Conservation (phyloP, 2,888 invertebrate genomes). For the Schizotus pectinicornis region DNA sequence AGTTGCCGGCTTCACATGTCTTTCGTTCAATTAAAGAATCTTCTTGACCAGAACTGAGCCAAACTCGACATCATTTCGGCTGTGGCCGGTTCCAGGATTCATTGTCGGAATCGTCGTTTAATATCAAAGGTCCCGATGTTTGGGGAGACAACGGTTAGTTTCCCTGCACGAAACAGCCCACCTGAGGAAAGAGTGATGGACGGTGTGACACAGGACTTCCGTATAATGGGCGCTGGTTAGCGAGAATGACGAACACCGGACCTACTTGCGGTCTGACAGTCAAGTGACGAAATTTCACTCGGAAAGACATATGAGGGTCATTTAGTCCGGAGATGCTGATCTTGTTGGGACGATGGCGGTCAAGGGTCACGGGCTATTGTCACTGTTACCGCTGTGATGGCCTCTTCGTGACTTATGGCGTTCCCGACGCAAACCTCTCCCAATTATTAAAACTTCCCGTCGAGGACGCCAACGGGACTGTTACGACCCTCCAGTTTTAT, state of each 20-base stretch:
- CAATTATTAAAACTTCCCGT: constrained; percentile 10
- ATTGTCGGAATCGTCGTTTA: neutral
- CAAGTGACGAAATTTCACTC: constrained; percentile 39
- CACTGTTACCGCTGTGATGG: constrained; percentile 32
- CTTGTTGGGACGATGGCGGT: constrained; percentile 31
- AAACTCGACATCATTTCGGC: too few relatives aligned
- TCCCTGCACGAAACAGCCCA: neutral
- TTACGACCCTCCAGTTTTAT: too few relatives aligned
- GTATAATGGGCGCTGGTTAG: constrained; percentile 40
- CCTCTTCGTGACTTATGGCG: constrained; percentile 28
- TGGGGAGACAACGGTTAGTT: neutral
- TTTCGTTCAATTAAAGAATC: too few relatives aligned
- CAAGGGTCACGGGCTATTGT: constrained; percentile 35
- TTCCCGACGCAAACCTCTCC: constrained; percentile 24
- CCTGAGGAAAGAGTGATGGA: constrained; percentile 30
- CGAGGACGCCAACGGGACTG: constrained; percentile 5
- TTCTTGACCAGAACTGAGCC: too few relatives aligned
- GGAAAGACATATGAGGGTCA: constrained; percentile 34
- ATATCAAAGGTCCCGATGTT: constrained; percentile 1
- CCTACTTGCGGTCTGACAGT: constrained; percentile 38
- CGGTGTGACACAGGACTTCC: constrained; percentile 34
- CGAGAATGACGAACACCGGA: constrained; percentile 37
- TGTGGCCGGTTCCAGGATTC: too few relatives aligned
- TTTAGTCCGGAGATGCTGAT: constrained; percentile 36
- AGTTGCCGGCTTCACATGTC: too few relatives aligned